These are phyloP conservation scores for Muschampia plurimacula DNA, from an alignment of 2,888 invertebrate species.

Conservation along the genomic window DNA sequence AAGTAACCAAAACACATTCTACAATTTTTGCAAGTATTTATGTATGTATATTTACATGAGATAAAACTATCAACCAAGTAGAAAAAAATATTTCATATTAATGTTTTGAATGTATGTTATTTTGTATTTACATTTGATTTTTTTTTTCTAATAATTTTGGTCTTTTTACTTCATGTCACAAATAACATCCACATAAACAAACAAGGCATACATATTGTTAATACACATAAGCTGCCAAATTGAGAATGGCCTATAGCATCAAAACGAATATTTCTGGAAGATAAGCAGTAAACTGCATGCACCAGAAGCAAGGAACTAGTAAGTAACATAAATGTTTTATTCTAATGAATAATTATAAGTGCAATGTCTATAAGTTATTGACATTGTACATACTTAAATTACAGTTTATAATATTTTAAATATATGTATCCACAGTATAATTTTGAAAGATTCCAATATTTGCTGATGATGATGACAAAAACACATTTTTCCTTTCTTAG, in stretches of 20 bases:
- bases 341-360: not conserved
- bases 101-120: not conserved
- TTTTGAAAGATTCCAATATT: no score
- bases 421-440: no score
- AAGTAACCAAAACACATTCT: conserved; percentile 7
- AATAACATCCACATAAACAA: not conserved
- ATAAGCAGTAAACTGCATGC: not conserved
- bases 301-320: not conserved
- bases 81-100: no score
- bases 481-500: no score
- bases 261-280: not conserved
- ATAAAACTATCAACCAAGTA: not conserved
- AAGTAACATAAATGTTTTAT: not conserved
- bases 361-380: no score
- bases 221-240: not conserved
- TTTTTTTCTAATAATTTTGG: not conserved
- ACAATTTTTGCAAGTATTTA: conserved; percentile 20
- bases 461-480: no score
- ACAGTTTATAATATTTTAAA: no score
- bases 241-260: not conserved
- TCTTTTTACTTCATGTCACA: not conserved
- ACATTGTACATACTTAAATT: no score
- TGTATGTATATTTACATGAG: conserved; percentile 14
- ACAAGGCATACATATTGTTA: not conserved
- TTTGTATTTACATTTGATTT: not conserved